phyloP scores from a whole-genome alignment of 2,888 invertebrate genomes.

The Cephus sareptanus region DNA sequence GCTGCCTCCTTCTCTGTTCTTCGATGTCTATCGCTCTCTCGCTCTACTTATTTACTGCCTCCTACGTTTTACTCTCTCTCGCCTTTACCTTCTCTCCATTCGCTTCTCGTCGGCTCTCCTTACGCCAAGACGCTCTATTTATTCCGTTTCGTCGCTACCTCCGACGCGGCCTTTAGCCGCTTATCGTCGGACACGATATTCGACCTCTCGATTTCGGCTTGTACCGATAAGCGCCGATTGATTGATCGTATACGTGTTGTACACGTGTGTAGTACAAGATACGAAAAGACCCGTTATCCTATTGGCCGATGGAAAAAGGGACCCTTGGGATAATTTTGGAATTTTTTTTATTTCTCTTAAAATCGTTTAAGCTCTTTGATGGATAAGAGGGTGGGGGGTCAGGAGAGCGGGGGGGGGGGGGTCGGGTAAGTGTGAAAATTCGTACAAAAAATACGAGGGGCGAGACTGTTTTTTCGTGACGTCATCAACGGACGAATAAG shows the following conservation, averaged over 20 bases:
- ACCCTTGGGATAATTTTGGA: background rate
- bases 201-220: background rate
- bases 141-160: constrained; percentile 1
- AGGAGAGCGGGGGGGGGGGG: too few relatives aligned
- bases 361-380: background rate
- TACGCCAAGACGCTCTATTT: background rate
- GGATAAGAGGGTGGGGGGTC: background rate
- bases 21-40: background rate
- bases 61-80: background rate
- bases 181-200: background rate
- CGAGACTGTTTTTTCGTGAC: too few relatives aligned
- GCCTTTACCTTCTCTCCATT: background rate
- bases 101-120: background rate
- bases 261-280: background rate
- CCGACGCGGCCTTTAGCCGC: background rate
- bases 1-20: background rate
- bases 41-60: background rate
- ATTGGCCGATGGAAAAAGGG: background rate
- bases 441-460: too few relatives aligned
- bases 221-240: background rate
- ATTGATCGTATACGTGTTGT: background rate
- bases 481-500: too few relatives aligned
- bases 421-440: too few relatives aligned
- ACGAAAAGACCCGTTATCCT: background rate
- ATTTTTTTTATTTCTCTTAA: background rate